A percentile compares a stretch with the other conserved stretches of the same genome.
phyloP scores from a whole-genome alignment of 2,888 invertebrate species.

The Argyra leucocephala region DNA sequence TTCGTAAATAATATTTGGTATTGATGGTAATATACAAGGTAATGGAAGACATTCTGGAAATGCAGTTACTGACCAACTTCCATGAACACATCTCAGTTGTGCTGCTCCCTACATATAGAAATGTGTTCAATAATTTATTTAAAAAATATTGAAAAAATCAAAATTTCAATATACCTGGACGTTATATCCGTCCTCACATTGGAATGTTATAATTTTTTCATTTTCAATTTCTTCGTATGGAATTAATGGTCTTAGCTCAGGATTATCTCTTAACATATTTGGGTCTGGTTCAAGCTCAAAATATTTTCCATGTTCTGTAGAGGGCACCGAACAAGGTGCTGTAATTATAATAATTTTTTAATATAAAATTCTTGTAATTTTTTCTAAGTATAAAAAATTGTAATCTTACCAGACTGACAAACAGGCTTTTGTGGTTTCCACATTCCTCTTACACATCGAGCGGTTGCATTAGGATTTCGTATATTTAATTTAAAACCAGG shows the following conservation, averaged over 20 bases:
- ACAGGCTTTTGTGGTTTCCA: conserved; percentile 77
- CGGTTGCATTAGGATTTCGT: conserved; percentile 60
- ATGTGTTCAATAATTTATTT: background rate
- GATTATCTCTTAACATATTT: conserved; percentile 34
- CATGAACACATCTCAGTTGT: conserved; percentile 67
- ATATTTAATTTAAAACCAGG: conserved; percentile 69
- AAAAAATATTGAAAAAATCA: background rate
- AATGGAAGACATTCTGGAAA: conserved; percentile 68
- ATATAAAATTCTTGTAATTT: background rate
- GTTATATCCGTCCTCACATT: conserved; percentile 60
- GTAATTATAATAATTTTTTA: conserved; percentile 15
- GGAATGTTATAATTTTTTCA: conserved; percentile 64
- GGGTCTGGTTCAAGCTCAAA: conserved; percentile 41
- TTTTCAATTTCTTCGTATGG: conserved; percentile 50
- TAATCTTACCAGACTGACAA: conserved; percentile 61
- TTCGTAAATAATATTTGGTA: conserved; percentile 39
- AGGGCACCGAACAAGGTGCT: conserved; percentile 64
- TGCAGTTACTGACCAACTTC: conserved; percentile 68
- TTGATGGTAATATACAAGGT: conserved; percentile 39
- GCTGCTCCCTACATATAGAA: conserved; percentile 58
- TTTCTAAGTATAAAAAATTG: conserved; percentile 5
- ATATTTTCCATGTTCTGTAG: conserved; percentile 59
- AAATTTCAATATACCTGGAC: conserved; percentile 30
- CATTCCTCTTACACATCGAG: conserved; percentile 70
- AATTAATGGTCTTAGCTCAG: conserved; percentile 34